phyloP scores from a whole-genome alignment of 2,797 vertebrate genomes.

The Phoebastria nigripes region DNA sequence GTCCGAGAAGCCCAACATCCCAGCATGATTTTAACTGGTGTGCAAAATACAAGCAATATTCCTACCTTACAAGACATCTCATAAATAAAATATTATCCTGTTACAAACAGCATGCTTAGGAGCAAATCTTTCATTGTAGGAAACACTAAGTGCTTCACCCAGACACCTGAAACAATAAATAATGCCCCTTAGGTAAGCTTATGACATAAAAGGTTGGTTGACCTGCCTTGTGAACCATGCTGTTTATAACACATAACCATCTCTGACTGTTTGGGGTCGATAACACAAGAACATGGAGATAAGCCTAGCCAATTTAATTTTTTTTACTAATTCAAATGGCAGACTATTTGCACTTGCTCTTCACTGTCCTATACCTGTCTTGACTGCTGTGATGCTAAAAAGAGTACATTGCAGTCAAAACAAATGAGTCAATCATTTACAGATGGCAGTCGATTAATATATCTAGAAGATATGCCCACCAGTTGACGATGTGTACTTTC shows the following conservation, averaged over 20 bases:
- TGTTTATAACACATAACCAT: neutral
- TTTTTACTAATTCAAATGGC: neutral
- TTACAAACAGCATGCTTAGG: neutral
- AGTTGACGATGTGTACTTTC: neutral
- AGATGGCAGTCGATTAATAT: rapidly evolving
- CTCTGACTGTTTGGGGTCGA: neutral
- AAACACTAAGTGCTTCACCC: neutral
- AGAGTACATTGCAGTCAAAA: neutral
- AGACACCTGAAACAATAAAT: neutral
- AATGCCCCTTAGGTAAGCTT: neutral
- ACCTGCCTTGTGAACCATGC: neutral
- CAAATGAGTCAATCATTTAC: neutral
- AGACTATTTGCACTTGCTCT: neutral
- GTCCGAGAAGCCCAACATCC: neutral
- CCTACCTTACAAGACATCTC: neutral
- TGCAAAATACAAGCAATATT: neutral
- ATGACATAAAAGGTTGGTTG: neutral
- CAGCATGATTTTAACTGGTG: neutral
- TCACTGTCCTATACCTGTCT: neutral
- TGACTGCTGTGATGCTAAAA: neutral
- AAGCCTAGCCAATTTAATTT: neutral
- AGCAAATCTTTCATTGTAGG: neutral
- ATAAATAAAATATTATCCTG: neutral
- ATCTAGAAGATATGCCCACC: neutral
- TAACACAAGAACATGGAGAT: neutral